Conservation (phyloP, 2,888 invertebrate species). For the Eilema sororculum region DNA sequence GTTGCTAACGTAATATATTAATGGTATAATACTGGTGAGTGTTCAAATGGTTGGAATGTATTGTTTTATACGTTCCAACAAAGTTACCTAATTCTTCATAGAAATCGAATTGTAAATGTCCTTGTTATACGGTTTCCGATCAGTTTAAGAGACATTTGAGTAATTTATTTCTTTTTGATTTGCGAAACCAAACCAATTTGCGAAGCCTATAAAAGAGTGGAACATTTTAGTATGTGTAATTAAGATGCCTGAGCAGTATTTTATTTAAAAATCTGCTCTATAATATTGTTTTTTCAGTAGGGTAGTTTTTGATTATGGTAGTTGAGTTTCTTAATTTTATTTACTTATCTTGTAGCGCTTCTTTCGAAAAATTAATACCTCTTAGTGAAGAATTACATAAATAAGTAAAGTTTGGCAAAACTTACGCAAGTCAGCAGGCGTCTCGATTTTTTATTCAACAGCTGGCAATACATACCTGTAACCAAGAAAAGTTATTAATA, state of each 20-base stretch:
- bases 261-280: too few relatives aligned
- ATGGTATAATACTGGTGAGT: not conserved
- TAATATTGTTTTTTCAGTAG: too few relatives aligned
- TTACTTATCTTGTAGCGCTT: too few relatives aligned
- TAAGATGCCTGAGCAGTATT: too few relatives aligned
- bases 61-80: not conserved
- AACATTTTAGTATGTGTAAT: too few relatives aligned
- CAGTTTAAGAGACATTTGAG: not conserved
- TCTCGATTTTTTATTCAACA: conserved; percentile 20
- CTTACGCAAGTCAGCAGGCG: conserved; percentile 26
- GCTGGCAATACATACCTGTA: conserved; percentile 46
- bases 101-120: not conserved
- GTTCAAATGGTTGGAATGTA: not conserved
- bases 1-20: conserved; percentile 9
- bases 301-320: too few relatives aligned
- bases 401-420: not conserved
- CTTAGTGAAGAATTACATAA: too few relatives aligned
- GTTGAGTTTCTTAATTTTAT: too few relatives aligned
- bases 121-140: not conserved
- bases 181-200: too few relatives aligned
- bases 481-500: conserved; percentile 38
- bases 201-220: too few relatives aligned
- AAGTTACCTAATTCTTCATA: not conserved
- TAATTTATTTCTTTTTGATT: not conserved
- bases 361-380: too few relatives aligned